phyloP scores from a whole-genome alignment of 2,113 vertebrate species.

The Semnornis frantzii region DNA sequence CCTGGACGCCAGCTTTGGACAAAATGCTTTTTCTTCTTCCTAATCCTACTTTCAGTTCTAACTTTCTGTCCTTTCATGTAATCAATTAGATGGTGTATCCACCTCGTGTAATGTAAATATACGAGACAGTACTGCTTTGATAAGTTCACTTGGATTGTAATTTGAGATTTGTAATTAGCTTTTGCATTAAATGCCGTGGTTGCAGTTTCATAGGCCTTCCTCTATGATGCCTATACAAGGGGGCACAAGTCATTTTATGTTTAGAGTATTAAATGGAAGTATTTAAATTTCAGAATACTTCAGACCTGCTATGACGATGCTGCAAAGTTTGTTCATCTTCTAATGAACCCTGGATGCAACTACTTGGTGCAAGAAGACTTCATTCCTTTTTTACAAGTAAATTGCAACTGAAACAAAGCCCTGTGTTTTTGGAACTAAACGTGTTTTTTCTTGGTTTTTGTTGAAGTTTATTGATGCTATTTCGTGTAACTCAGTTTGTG shows the following conservation, averaged over 20 bases:
- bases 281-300: slow-evolving; percentile 77
- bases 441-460: not conserved
- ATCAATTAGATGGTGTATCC: not conserved
- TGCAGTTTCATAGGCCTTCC: not conserved
- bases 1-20: not conserved
- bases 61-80: not conserved
- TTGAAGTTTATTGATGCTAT: not conserved
- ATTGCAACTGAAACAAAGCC: not conserved
- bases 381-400: slow-evolving; percentile 95
- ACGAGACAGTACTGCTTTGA: not conserved
- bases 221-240: not conserved
- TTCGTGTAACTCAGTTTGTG: not conserved
- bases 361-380: slow-evolving; percentile 97
- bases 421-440: not conserved
- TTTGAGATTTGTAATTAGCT: not conserved
- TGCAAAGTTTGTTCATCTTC: slow-evolving; percentile 92
- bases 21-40: not conserved
- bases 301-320: slow-evolving; percentile 93
- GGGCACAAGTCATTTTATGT: not conserved
- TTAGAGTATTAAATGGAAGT: not conserved
- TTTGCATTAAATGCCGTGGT: not conserved
- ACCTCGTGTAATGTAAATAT: not conserved
- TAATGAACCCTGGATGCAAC: slow-evolving; percentile 90
- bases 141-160: not conserved
- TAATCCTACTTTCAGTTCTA: not conserved